Conservation (phyloP, 2,797 vertebrate species). For the Hyperoplus immaculatus region DNA sequence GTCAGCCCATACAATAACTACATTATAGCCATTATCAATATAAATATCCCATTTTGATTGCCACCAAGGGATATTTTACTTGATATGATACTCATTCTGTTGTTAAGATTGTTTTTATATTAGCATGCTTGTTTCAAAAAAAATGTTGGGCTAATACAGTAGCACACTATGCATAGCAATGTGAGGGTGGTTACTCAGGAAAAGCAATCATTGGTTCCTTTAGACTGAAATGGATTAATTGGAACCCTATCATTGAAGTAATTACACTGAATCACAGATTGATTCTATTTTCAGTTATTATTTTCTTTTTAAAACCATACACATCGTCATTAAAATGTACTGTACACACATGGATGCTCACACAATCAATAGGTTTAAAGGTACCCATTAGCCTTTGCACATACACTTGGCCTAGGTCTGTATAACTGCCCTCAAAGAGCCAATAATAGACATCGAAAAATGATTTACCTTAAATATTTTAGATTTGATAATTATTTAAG, state of each 20-base stretch:
- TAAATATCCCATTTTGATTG: conserved; percentile 9
- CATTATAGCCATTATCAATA: background rate
- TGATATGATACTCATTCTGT: background rate
- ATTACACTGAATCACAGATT: conserved; percentile 17
- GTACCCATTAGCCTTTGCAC: conserved; percentile 27
- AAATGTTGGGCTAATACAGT: conserved; percentile 13
- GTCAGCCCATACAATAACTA: background rate
- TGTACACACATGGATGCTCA: background rate
- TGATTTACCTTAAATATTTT: background rate
- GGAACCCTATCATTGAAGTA: conserved; percentile 19
- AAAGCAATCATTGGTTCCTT: conserved; percentile 21
- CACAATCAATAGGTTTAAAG: conserved; percentile 10
- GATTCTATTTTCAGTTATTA: background rate
- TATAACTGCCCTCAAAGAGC: conserved; percentile 44
- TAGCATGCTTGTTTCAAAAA: background rate
- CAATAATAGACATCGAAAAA: conserved; percentile 44
- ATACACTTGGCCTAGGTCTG: conserved; percentile 46
- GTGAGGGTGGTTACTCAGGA: conserved; percentile 3
- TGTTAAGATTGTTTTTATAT: background rate
- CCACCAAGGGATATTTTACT: background rate
- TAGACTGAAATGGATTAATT: conserved; percentile 16
- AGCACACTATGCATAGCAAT: background rate
- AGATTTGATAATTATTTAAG: background rate
- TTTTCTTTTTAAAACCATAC: background rate
- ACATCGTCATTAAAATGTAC: background rate